These are phyloP conservation scores for Piscicola geometra DNA, from an alignment of 2,888 invertebrate genomes.

Conservation along the genomic window DNA sequence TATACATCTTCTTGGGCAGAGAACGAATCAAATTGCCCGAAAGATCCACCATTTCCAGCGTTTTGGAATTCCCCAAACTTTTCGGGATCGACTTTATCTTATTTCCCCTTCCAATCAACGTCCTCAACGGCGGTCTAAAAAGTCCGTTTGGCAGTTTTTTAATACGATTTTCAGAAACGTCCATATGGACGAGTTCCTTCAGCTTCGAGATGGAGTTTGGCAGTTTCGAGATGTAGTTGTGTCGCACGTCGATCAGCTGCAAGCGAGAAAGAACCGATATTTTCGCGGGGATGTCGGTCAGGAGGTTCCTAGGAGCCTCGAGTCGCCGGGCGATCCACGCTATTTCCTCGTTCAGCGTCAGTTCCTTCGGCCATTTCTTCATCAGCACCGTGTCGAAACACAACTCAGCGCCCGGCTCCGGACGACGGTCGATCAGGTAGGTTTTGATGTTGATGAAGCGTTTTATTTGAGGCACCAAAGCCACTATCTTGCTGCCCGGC, in stretches of 20 bases:
- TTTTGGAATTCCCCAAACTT: conserved; percentile 50
- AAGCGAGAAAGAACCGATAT: conserved; percentile 48
- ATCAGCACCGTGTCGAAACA: conserved; percentile 43
- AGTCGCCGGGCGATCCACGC: conserved; percentile 47
- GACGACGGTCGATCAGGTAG: conserved; percentile 44
- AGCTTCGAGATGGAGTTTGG: conserved; percentile 49
- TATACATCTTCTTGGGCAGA: conserved; percentile 53
- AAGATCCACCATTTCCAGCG: conserved; percentile 49
- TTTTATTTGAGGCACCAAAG: conserved; percentile 51
- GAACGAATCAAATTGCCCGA: conserved; percentile 52
- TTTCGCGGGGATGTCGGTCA: conserved; percentile 51
- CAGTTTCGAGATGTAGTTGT: conserved; percentile 49
- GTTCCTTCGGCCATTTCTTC: conserved; percentile 50
- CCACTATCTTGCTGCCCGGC: conserved; percentile 53
- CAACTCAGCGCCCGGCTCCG: conserved; percentile 42
- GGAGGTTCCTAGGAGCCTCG: conserved; percentile 51
- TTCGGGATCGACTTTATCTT: conserved; percentile 51
- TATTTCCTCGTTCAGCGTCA: conserved; percentile 53
- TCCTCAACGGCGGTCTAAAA: conserved; percentile 49
- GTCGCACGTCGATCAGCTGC: conserved; percentile 49
- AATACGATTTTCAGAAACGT: conserved; percentile 51
- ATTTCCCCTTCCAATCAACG: conserved; percentile 44
- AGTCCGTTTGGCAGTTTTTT: conserved; percentile 52
- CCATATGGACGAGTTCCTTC: conserved; percentile 48
- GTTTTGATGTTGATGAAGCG: conserved; percentile 47